Conservation (phyloP, 1,140 invertebrate genomes). For the Meloidogyne chitwoodi region DNA sequence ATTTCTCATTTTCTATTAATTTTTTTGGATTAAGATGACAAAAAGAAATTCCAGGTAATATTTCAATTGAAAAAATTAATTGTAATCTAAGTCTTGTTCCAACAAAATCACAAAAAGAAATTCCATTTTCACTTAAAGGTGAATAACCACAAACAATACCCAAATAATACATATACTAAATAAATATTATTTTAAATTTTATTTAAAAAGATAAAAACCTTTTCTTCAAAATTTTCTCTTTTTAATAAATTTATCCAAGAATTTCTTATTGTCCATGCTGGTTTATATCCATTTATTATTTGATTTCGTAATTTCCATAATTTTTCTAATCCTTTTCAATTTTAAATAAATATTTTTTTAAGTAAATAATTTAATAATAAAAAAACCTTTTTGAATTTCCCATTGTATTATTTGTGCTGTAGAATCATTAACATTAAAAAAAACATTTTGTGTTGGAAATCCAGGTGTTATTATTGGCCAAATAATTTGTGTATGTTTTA, state of each 20-base stretch:
- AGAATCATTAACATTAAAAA: not conserved
- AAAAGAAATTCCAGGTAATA: not conserved
- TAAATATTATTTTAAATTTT: not conserved
- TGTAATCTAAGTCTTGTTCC: slow-evolving; percentile 9
- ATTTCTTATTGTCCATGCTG: not conserved
- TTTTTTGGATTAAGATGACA: not conserved
- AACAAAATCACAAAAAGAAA: slow-evolving; percentile 11
- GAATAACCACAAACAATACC: not conserved
- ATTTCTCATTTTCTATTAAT: not conserved
- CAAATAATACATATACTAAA: not conserved
- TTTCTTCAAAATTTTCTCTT: not conserved
- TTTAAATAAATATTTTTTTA: no score
- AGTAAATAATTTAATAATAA: no score
- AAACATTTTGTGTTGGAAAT: not conserved
- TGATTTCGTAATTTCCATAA: not conserved
- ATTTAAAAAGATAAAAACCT: not conserved
- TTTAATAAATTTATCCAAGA: not conserved
- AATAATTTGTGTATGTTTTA: not conserved
- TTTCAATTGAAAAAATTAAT: not conserved
- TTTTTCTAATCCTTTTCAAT: not conserved
- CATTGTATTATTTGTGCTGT: not conserved
- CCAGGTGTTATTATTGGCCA: not conserved
- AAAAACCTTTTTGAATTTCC: not conserved
- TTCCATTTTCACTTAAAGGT: not conserved
- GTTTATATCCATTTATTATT: not conserved